A percentile compares a stretch with the other conserved stretches of the same genome.
Conservation (phyloP, 2,888 invertebrate species). For the Epistrophe grossulariae region DNA sequence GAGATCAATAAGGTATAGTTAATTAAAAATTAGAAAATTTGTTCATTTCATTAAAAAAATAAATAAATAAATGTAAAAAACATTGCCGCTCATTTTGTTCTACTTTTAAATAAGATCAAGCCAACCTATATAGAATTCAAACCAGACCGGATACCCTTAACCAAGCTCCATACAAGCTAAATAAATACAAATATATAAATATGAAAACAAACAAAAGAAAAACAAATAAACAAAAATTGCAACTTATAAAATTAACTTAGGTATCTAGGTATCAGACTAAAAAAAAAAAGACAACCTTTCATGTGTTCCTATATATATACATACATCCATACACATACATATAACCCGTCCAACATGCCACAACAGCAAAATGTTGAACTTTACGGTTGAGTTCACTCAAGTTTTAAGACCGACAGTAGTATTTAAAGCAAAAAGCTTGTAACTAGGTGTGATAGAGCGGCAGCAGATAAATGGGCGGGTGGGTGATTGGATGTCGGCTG, state of each 20-base stretch:
- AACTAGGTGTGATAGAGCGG: slow-evolving; percentile 51
- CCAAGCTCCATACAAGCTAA: neutral
- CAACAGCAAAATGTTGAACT: slow-evolving; percentile 70
- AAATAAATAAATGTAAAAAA: neutral
- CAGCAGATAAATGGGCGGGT: neutral
- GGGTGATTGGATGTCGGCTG: slow-evolving; percentile 28
- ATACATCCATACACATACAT: neutral
- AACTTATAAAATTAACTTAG: slow-evolving; percentile 73
- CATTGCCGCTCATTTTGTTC: slow-evolving; percentile 43
- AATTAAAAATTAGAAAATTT: too few relatives aligned
- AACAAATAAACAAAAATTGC: slow-evolving; percentile 56
- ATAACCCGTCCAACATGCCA: slow-evolving; percentile 57
- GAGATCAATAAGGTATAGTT: too few relatives aligned
- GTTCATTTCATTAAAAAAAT: neutral
- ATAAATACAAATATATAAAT: neutral
- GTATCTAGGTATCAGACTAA: slow-evolving; percentile 68
- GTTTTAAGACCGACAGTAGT: slow-evolving; percentile 57
- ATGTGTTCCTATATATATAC: slow-evolving; percentile 20
- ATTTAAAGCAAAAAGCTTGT: slow-evolving; percentile 51
- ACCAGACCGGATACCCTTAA: slow-evolving; percentile 45
- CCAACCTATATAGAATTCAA: slow-evolving; percentile 34
- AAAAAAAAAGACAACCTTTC: slow-evolving; percentile 24
- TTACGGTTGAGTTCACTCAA: slow-evolving; percentile 69
- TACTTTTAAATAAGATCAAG: slow-evolving; percentile 17
- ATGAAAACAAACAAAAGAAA: slow-evolving; percentile 24